phyloP scores from a whole-genome alignment of 2,888 invertebrate species.

The Tachystola acroxantha region DNA sequence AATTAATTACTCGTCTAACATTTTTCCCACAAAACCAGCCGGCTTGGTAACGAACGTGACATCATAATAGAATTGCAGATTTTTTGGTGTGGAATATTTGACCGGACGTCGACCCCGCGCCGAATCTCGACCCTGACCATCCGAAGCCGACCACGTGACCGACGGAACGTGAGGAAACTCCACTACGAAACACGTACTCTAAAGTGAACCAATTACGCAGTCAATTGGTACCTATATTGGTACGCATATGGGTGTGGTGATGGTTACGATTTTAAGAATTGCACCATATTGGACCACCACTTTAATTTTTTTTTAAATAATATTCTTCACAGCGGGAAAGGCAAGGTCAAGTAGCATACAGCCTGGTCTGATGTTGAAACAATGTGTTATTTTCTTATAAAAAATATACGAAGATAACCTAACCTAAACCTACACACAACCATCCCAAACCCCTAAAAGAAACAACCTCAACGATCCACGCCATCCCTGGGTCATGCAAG shows the following conservation, averaged over 20 bases:
- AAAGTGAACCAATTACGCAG: conserved; percentile 1
- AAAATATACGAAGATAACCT: no score
- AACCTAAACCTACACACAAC: no score
- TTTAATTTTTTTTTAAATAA: no score
- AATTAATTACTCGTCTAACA: not conserved
- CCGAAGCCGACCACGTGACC: conserved; percentile 24
- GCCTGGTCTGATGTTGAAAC: not conserved
- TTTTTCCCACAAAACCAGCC: not conserved
- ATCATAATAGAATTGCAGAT: conserved; percentile 57
- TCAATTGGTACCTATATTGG: no score
- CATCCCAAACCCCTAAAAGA: no score
- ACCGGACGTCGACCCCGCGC: conserved; percentile 59
- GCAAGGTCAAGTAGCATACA: no score
- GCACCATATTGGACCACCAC: no score
- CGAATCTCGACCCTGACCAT: conserved; percentile 56
- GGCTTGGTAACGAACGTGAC: conserved; percentile 3
- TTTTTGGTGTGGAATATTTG: conserved; percentile 54
- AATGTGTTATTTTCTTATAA: not conserved
- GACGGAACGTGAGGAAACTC: conserved; percentile 46
- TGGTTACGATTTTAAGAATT: no score
- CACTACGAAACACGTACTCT: conserved; percentile 17
- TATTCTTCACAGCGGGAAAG: no score
- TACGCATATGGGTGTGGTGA: no score
- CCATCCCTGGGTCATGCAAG: no score
- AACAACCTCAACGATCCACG: no score